phyloP scores from a whole-genome alignment of 2,113 vertebrate species.

The Dicrurus megarhynchus region DNA sequence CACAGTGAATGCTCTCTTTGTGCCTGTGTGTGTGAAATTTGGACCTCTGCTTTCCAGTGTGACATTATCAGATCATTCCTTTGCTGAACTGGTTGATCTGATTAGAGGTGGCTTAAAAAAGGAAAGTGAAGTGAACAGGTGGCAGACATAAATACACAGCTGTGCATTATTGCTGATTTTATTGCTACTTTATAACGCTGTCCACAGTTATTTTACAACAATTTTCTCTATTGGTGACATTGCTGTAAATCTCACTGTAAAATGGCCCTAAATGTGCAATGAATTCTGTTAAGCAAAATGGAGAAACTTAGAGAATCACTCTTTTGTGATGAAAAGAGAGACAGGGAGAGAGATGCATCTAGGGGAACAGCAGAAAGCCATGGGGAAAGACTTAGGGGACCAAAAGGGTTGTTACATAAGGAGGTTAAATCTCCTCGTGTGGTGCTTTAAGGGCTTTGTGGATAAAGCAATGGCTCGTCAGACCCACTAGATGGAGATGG shows the following conservation, averaged over 20 bases:
- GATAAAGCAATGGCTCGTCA: not conserved
- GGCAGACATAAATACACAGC: conserved; percentile 61
- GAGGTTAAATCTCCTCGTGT: not conserved
- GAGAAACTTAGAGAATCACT: not conserved
- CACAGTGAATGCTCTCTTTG: not conserved
- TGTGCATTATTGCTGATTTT: conserved; percentile 55
- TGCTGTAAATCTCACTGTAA: conserved; percentile 66
- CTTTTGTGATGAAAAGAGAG: not conserved
- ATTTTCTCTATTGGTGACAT: conserved; percentile 50
- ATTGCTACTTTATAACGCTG: conserved; percentile 52
- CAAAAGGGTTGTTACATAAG: not conserved
- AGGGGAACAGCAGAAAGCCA: not conserved
- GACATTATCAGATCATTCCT: not conserved
- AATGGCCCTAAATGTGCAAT: conserved; percentile 51
- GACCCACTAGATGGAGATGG: conserved; percentile 74
- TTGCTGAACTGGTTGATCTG: conserved; percentile 35
- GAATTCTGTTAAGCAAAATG: conserved; percentile 24
- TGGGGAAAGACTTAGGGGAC: not conserved
- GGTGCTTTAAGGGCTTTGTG: not conserved
- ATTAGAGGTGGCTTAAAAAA: conserved; percentile 42
- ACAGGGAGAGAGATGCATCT: not conserved
- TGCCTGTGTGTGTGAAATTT: not conserved
- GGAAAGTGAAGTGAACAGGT: conserved; percentile 52
- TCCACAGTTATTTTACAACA: conserved; percentile 54
- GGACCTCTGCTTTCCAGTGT: not conserved